Evolutionary conservation across 1,140 invertebrate genomes (phyloP), one percentile per base, ranked within the genome.

Genomic region (Macrocentrus cingulum): DNA sequence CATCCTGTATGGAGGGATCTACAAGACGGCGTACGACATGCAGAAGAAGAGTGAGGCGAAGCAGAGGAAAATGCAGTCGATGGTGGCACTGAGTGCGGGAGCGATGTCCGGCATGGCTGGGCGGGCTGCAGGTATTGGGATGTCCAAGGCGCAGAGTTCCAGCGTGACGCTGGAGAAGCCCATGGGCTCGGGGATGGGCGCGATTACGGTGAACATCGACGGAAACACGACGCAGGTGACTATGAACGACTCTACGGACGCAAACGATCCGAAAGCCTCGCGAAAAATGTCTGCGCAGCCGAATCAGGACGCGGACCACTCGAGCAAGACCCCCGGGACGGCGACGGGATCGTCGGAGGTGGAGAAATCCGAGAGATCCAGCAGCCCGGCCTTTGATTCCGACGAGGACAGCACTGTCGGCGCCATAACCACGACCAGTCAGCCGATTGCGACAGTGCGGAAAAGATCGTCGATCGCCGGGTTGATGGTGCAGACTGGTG

Each of bases 1-100:
- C 70, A 87, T 95, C 50, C 83, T 99, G 0, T 99, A 99, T 75
- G 92, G 89, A 37, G 95, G 96, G 1, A 99, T 99, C 67, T 99
- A 99, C 77, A 94, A 94, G 72, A 98, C 97, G 11, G 97, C 97
- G 0, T 95, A 97, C 68, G 91, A 96, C 64, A 95, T 99, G 90
- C 96, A 98, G 70, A 92, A 95, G 71, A 98, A 98, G 74, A 96
- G 95, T 55, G 95, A 97, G 75, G 92, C 91, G 0, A 96, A 97
- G 70, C 91, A 96, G 68, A 84, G 91, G 23, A 95, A 96, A 70
- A 94, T 95, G 89, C 92, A 95, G 66, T 92, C 90, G 0, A 92
- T 95, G 89, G 92, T 95, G 2, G 90, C 92, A 0, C 74, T 95
- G 19, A 92, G 90, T 69, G 90, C 91, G 0, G 91, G 90, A 1